A percentile compares a stretch with the other conserved stretches of the same genome.
These are phyloP conservation scores for Sminthopsis crassicaudata DNA, from an alignment of 2,113 vertebrate genomes.

Conservation along the genomic window DNA sequence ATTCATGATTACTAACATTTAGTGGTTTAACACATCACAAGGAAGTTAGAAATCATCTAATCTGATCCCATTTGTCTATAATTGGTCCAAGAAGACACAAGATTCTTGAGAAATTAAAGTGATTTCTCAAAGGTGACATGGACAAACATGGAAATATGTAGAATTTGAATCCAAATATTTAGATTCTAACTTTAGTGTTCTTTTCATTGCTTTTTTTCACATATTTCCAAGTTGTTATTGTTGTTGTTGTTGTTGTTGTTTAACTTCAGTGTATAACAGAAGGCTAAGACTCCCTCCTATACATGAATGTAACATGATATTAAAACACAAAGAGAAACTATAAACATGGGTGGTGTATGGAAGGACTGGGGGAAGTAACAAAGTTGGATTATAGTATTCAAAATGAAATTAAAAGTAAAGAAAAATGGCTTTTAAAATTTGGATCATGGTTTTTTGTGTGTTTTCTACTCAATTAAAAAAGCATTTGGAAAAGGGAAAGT, in stretches of 20 bases:
- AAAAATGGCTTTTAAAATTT: conserved; percentile 42
- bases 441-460: conserved; percentile 55
- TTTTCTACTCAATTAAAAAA: conserved; percentile 64
- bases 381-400: conserved; percentile 8
- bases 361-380: background rate
- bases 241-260: too few species aligned
- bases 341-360: background rate
- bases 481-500: background rate
- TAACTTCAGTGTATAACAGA: background rate
- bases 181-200: background rate
- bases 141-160: background rate
- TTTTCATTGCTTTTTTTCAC: background rate
- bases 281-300: background rate
- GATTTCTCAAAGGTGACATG: background rate
- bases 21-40: conserved; percentile 7
- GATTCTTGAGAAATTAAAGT: background rate
- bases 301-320: conserved; percentile 49
- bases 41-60: background rate
- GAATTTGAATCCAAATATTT: background rate
- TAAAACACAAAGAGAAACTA: conserved; percentile 37
- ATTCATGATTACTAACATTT: background rate
- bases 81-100: background rate
- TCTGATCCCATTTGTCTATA: background rate
- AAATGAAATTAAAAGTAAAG: conserved; percentile 50
- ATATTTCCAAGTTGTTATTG: background rate